Conservation (phyloP, 2,113 vertebrate genomes). For the Terrapene triunguis region DNA sequence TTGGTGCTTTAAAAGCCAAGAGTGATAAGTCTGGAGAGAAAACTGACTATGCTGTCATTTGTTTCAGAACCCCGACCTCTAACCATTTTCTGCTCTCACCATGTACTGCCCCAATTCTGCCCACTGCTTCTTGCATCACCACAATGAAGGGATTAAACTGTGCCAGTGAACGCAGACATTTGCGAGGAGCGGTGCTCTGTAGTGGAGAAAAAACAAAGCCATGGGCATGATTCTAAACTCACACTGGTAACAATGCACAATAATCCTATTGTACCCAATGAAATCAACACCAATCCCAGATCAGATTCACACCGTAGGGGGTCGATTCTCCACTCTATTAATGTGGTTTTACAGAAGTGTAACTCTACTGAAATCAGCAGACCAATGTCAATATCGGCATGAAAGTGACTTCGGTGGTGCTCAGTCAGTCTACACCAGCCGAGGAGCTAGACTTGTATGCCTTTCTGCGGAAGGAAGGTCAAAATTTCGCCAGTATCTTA, state of each 20-base stretch:
- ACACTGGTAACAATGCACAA: neutral
- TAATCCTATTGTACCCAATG: neutral
- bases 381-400: neutral
- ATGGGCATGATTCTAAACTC: neutral
- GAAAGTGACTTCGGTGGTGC: conserved; percentile 55
- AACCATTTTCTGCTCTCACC: neutral
- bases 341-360: neutral
- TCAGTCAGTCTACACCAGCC: conserved; percentile 61
- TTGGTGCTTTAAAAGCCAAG: neutral
- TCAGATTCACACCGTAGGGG: neutral
- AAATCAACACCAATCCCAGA: neutral
- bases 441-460: conserved; percentile 60
- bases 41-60: neutral
- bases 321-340: neutral
- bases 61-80: neutral
- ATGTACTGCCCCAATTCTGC: neutral
- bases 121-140: neutral
- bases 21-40: neutral
- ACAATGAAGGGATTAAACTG: neutral
- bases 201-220: neutral
- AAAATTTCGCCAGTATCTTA: conserved; percentile 1
- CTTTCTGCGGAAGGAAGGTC: conserved; percentile 50
- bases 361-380: neutral
- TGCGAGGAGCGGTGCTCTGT: neutral
- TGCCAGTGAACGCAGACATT: neutral